phyloP scores from a whole-genome alignment of 2,888 invertebrate species.

The Cryptocephalus primarius region DNA sequence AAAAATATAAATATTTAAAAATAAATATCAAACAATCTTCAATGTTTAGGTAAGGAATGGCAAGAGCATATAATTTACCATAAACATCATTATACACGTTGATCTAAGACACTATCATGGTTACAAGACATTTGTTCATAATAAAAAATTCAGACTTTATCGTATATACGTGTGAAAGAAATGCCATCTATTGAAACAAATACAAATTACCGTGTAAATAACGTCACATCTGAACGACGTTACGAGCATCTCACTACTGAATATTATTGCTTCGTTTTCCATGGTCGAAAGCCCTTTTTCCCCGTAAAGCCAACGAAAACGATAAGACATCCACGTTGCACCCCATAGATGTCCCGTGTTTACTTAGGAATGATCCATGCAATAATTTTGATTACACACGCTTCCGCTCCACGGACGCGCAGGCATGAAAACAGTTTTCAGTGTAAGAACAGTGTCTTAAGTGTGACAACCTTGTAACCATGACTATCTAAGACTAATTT shows the following conservation, averaged over 20 bases:
- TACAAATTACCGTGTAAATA: too few relatives aligned
- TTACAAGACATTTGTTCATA: slow-evolving; percentile 19
- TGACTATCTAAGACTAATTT: slow-evolving; percentile 11
- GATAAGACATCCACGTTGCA: slow-evolving; percentile 22
- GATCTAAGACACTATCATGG: slow-evolving; percentile 17
- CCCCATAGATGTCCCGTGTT: slow-evolving; percentile 21
- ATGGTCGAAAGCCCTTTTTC: slow-evolving; percentile 1
- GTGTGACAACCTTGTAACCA: slow-evolving; percentile 19
- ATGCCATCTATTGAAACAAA: too few relatives aligned
- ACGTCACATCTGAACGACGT: too few relatives aligned
- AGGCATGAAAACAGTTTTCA: slow-evolving; percentile 7
- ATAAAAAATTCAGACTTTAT: slow-evolving; percentile 19
- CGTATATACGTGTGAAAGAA: slow-evolving; percentile 4
- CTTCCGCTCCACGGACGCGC: not conserved
- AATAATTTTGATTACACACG: slow-evolving; percentile 29
- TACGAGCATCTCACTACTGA: not conserved
- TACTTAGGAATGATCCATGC: slow-evolving; percentile 51
- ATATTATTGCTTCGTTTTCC: not conserved
- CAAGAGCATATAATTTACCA: slow-evolving; percentile 50
- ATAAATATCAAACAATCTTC: slow-evolving; percentile 16
- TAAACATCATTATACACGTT: slow-evolving; percentile 34
- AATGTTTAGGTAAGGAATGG: slow-evolving; percentile 50
- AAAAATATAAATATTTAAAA: slow-evolving; percentile 16
- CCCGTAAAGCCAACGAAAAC: not conserved
- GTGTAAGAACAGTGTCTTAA: slow-evolving; percentile 2